Evolutionary conservation across 2,113 vertebrate species (phyloP), one percentile per base, ranked within the genome.

Genomic region (Pipra filicauda): DNA sequence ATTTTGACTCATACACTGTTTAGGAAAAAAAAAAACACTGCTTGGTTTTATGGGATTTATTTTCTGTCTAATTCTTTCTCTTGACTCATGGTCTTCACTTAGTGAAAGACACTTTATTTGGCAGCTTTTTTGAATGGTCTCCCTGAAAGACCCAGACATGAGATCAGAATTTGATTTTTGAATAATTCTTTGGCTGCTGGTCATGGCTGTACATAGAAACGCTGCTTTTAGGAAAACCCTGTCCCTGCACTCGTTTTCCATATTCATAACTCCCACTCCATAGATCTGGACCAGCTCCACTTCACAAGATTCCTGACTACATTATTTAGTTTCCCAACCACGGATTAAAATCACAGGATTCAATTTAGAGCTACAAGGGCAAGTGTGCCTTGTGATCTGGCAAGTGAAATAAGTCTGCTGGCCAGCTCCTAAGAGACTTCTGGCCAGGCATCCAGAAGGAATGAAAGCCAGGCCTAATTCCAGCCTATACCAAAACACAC

Each of bases 101-200:
- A 48, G 17, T 52, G 52, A 78, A 88, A 93, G 64, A 26, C 48
- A 48, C 74, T 90, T 83, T 71, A 73, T 80, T 49, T 86, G 79
- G 85, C 91, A 92, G 51, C 39, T 69, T 62, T 96, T 92, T 80
- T 61, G 64, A 93, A 88, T 31, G 26, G 58, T 79, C 4, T 3
- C 31, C 46, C n/a, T 69, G 39, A 73, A 84, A 85, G 75, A 82
- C 31, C 35, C 69, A 77, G 88, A 74, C 52, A 43, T 41, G 67
- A 91, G 90, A 95, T 94, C 39, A 93, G 74, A 74, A 80, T 70
- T 86, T 86, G 52, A 55, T 80, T 95, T 92, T 48, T 93, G 43
- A 80, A 48, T 76, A 83, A 76, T 79, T 83, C 6, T 27, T 89
- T 94, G 89, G 87, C 81, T 88, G 84, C 66, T 92, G 61, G 35